Conservation (phyloP, 1,140 invertebrate genomes). For the Telenomus remus region DNA sequence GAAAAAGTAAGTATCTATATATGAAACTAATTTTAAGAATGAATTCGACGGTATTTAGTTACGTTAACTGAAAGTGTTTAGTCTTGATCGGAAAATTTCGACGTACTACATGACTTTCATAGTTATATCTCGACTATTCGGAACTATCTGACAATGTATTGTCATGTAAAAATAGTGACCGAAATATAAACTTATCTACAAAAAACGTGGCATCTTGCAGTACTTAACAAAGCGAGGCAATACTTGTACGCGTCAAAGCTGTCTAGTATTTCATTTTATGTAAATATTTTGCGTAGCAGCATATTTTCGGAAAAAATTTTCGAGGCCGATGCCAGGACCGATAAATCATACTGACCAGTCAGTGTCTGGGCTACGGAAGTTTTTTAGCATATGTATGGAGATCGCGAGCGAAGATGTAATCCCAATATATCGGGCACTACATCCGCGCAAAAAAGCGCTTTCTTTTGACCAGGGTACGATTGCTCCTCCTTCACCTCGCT, state of each 20-base stretch:
- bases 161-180: too few species aligned
- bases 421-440: constrained; percentile 42
- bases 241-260: constrained; percentile 29
- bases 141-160: too few species aligned
- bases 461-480: constrained; percentile 23
- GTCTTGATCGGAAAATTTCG: too few species aligned
- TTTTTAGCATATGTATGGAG: constrained; percentile 69
- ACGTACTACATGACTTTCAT: too few species aligned
- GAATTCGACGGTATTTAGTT: too few species aligned
- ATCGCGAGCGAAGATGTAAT: constrained; percentile 56
- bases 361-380: constrained; percentile 56
- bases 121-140: too few species aligned
- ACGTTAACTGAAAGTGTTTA: too few species aligned
- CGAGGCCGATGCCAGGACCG: constrained; percentile 66
- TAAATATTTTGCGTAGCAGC: constrained; percentile 67
- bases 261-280: constrained; percentile 74
- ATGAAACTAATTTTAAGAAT: too few species aligned
- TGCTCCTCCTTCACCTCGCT: constrained; percentile 24
- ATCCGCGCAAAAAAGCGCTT: constrained; percentile 47
- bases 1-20: too few species aligned
- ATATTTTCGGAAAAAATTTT: constrained; percentile 73
- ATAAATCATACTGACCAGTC: constrained; percentile 74
- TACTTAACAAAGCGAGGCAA: constrained; percentile 18
- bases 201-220: constrained; percentile 9
- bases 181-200: too few species aligned